Percentiles rank a stretch among this genome's conserved stretches.
These are phyloP conservation scores for Mya arenaria DNA, from an alignment of 1,140 invertebrate species.

Conservation along the genomic window DNA sequence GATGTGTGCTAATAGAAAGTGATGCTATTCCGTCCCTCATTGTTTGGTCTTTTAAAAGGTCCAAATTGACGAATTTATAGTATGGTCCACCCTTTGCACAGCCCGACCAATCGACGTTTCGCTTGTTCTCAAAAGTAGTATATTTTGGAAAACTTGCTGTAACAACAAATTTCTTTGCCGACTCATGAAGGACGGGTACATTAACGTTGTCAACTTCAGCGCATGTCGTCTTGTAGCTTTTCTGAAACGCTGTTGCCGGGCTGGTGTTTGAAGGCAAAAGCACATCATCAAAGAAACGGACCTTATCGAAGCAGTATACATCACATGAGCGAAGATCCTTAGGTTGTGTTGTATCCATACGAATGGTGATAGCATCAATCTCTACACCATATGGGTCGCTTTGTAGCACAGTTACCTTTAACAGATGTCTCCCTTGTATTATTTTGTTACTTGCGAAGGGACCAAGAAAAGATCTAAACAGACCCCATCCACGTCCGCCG, in stretches of 20 bases:
- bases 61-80: constrained; percentile 12
- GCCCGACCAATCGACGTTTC: constrained; percentile 57
- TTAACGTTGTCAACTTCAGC: constrained; percentile 52
- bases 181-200: constrained; percentile 39
- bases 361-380: constrained; percentile 26
- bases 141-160: constrained; percentile 52
- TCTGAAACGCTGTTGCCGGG: constrained; percentile 13
- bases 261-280: not conserved
- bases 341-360: not conserved
- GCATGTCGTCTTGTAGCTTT: constrained; percentile 30
- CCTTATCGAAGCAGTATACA: constrained; percentile 37
- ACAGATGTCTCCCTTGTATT: not conserved
- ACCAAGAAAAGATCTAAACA: not conserved
- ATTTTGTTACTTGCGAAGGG: not conserved
- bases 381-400: constrained; percentile 43
- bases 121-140: constrained; percentile 36
- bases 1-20: not conserved
- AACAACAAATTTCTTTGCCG: not conserved
- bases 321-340: constrained; percentile 1
- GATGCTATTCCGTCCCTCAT: not conserved
- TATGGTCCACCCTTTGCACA: constrained; percentile 49
- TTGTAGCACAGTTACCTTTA: not conserved
- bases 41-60: not conserved
- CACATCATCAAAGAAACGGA: not conserved
- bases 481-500: constrained; percentile 25